Evolutionary conservation across 2,797 vertebrate species (phyloP), one percentile per base, ranked within the genome.

Genomic region (Onychomys leucogaster): DNA sequence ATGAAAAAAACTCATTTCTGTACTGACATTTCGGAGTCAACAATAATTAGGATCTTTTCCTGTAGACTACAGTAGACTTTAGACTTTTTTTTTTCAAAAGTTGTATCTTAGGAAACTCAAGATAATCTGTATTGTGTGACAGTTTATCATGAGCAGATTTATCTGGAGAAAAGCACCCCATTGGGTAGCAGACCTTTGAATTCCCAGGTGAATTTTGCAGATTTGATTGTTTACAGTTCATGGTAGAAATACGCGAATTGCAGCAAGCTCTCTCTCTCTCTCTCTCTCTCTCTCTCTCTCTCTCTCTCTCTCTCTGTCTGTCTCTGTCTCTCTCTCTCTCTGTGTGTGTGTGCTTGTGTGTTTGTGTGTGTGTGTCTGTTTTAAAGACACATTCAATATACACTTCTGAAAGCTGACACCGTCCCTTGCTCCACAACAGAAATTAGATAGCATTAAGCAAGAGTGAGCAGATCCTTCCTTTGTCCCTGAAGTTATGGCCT

Each of bases 171-270:
- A 4, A 61, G 80, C 80, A 84, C 61, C 83, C 43, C 89, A 89
- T 87, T 83, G 4, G 12, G 86, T 97, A 96, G 94, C 96, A 76
- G 95, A 90, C 86, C 95, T 98, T 94, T 94, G 96, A 96, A 97
- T 96, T 98, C 32, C 95, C 90, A 86, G 84, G 95, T 90, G 89
- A 95, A 96, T 96, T 97, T 98, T 90, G 96, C 97, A 96, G 98
- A 97, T 97, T 97, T 96, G 97, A 96, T 95, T 92, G 65, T 97
- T 98, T 97, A 95, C 65, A 96, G 96, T 93, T 97, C 96, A 96
- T 94, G 94, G 90, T 95, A 93, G 97, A 97, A 93, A 97, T 96
- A 95, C 95, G 97, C 97, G 96, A 98, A 96, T 73, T 98, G 93
- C 94, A 97, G 94, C 89, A 97, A 98, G 27, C 6, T 91, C 71